Evolutionary conservation across 2,113 vertebrate genomes (phyloP), one percentile per base, ranked within the genome.

Genomic region (Eira barbara): DNA sequence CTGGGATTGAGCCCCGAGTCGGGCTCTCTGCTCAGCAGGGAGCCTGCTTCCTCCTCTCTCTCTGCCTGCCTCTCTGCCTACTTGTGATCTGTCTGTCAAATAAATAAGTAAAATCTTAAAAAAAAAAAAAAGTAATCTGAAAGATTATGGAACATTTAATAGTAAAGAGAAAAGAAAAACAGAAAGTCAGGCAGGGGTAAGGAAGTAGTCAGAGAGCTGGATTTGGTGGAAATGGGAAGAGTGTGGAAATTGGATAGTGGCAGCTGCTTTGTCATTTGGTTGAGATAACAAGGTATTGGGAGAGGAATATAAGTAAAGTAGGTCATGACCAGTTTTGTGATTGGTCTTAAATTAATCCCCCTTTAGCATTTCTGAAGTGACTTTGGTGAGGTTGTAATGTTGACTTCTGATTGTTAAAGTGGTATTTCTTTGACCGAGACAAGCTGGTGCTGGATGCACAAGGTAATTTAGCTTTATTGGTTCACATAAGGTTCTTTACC

Each of bases 401-500:
- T 92, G 71, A 57, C 52, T 82, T 89, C 76, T 83, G 25, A 55
- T 90, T 78, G 39, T 89, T 76, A 79, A 39, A 59, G 10, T 82
- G 73, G 2, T 29, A 39, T 27, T 93, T 96, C 59, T 97, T 95
- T 98, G 18, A 90, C 71, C 67, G 76, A 87, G 94, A 52, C 31
- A 73, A 87, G 42, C n/a, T n/a, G 45, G 57, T 73, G 25, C 6
- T 36, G 3, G 17, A 29, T 86, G 18, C 1, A 5, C 18, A 89
- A 88, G 17, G 29, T 55, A 79, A 18, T 74, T 83, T 74, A 87
- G n/a, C 73, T 95, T 65, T 89, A 71, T 89, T 96, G 52, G 20
- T 83, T 57, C 15, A 63, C 14, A 25, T 4, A n/a, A 7, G 1
- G 25, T 39, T 86, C 52, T 86, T 97, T 47, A 81, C 34, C 65